Evolutionary conservation across 30 jellyfish, hydroid and myxozoan species (phyloP).

Genomic region (Phacellophora camtschatica): DNA sequence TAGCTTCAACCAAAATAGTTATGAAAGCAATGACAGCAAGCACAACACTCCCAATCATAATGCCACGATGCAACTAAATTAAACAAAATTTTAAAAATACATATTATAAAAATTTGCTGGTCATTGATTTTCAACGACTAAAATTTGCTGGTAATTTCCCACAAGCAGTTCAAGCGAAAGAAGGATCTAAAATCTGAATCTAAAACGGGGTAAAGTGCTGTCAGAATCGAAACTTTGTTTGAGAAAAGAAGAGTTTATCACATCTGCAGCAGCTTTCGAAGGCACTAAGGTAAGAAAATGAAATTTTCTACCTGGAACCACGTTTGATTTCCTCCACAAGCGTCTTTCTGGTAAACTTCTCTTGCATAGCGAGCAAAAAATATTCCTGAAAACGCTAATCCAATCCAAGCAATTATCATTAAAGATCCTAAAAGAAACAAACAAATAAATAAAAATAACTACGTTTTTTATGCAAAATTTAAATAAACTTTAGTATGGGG

Average conservation of each 20-base stretch:
- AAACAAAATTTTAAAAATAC: not conserved
- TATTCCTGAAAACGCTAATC: constrained; percentile 51
- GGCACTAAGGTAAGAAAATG: too few species aligned
- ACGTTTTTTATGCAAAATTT: not conserved
- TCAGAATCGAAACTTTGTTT: too few species aligned
- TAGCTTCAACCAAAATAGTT: constrained; percentile 44
- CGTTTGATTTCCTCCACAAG: not conserved
- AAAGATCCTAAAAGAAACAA: constrained; percentile 17
- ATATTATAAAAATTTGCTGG: too few species aligned
- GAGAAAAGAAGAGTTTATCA: too few species aligned
- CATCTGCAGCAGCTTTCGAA: too few species aligned
- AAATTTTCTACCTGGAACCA: constrained; percentile 82
- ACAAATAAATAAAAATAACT: not conserved
- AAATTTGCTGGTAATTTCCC: too few species aligned
- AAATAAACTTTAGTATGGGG: not conserved
- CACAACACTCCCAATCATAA: constrained; percentile 12
- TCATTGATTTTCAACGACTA: too few species aligned
- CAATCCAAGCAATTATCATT: constrained; percentile 64
- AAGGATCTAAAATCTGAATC: too few species aligned
- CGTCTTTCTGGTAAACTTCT: not conserved
- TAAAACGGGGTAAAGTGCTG: too few species aligned
- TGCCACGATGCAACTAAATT: constrained; percentile 36
- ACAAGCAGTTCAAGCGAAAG: too few species aligned
- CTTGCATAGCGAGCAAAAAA: constrained; percentile 46
- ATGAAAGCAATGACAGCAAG: constrained; percentile 30